Evolutionary conservation across 2,888 invertebrate species (phyloP).

Genomic region (Loripinus fragilis): DNA sequence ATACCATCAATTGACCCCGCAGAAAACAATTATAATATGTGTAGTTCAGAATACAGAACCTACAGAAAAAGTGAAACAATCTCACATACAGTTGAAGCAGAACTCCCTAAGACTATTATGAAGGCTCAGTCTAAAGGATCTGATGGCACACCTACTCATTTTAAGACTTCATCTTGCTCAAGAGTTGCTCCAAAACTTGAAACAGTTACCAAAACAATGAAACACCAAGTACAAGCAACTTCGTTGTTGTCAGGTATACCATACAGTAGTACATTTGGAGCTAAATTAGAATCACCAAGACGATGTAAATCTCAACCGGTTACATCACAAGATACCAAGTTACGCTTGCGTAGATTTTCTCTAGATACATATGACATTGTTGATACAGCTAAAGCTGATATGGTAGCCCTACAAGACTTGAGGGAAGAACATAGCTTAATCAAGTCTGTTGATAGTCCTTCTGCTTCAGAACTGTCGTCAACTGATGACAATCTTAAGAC

Average conservation of each 20-base stretch:
- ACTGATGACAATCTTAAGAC: too few species aligned
- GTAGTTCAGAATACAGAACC: neutral
- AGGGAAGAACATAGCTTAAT: too few species aligned
- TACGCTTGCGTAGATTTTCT: neutral
- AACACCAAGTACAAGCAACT: neutral
- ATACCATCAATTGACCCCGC: neutral
- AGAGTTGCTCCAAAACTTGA: slow-evolving; percentile 10
- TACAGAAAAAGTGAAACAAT: neutral
- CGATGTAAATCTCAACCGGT: neutral
- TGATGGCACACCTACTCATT: neutral
- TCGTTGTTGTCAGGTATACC: neutral
- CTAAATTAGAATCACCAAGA: neutral
- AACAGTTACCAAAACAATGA: neutral
- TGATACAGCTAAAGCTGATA: too few species aligned
- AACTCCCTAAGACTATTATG: too few species aligned
- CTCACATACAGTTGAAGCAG: neutral
- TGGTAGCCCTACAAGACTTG: too few species aligned
- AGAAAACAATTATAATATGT: neutral
- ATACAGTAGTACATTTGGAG: slow-evolving; percentile 2
- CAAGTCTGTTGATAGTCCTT: too few species aligned
- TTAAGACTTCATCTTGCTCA: neutral
- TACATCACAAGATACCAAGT: neutral
- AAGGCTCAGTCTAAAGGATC: neutral
- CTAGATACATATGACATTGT: neutral
- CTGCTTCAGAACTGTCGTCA: too few species aligned